phyloP scores from a whole-genome alignment of 2,113 vertebrate genomes.

The Mesocricetus auratus region DNA sequence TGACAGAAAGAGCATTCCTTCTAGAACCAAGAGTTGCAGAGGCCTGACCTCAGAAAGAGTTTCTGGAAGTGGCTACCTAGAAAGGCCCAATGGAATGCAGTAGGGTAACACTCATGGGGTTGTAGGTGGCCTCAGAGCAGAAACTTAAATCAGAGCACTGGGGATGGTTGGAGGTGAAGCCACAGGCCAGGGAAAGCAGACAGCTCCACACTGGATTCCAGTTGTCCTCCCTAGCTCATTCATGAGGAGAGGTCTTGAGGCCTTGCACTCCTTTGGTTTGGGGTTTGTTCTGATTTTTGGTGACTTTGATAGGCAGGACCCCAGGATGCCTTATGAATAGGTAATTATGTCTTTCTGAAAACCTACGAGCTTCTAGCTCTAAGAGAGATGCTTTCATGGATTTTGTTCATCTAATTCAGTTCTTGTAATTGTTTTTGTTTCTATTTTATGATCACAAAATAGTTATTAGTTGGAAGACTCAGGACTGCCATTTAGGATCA shows the following conservation, averaged over 20 bases:
- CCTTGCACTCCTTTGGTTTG: not conserved
- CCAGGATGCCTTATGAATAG: not conserved
- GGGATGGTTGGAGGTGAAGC: no score
- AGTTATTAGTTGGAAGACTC: not conserved
- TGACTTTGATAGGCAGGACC: not conserved
- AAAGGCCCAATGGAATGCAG: rapidly evolving
- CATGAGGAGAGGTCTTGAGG: not conserved
- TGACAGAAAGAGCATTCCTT: no score
- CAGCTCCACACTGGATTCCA: not conserved
- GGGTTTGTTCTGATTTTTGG: not conserved
- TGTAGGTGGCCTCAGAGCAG: not conserved
- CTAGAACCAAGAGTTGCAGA: not conserved
- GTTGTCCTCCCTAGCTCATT: not conserved
- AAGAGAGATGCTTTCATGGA: not conserved
- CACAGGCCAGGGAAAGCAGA: no score
- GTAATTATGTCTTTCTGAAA: not conserved
- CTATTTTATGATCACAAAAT: not conserved
- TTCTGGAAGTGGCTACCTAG: not conserved
- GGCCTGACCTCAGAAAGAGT: not conserved
- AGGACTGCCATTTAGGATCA: not conserved
- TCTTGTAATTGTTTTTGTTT: not conserved
- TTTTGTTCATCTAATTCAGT: not conserved
- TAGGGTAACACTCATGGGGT: not conserved
- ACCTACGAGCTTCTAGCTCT: not conserved
- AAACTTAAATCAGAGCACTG: not conserved